Base-by-base conservation (phyloP, 2,113 vertebrate species). In the Archilochus colubris region DNA sequence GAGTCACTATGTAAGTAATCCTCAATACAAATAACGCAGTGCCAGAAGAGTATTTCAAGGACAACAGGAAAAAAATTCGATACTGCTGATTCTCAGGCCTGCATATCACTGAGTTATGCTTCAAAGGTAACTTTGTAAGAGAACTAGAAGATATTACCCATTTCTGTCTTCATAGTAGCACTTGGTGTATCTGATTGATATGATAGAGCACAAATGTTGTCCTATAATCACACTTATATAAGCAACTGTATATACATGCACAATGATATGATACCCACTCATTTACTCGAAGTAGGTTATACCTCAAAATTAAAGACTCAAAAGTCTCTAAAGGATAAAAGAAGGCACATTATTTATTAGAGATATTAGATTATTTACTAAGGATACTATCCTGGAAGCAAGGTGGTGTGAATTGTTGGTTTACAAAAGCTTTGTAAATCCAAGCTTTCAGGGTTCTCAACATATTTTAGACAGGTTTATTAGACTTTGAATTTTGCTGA, bases 1-100 rank as follows among this genome's bases (percentile, higher is more conserved):
- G 90, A 97, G 82, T 69, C 69, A 93, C 85, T 88, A 91, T 50
- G 61, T 31, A 72, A 96, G 88, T 88, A 94, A 73, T 43, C 77
- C 93, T 96, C 88, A 95, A 75, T 4, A 86, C 30, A 28, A 14
- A 44, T 16, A 75, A 81, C 2, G 2, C 19, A 46, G 20, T 5
- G 24, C 67, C 66, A 87, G 63, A 38, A 83, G 23, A 76, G 38
- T 38, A 79, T 76, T 81, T 55, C 43, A 92, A 81, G 66, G 74
- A 86, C 44, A 82, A 63, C 64, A 83, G n/a, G 55, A 68, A 95
- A 48, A 48, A 79, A 80, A 70, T 2, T 4, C 4, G 2, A 53
- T 30, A 21, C 13, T 83, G 43, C 28, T 48, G 31, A 46, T 61
- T 83, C 57, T 75, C 48, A 81, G 53, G 83, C 17, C 12, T 3